Base-by-base conservation (phyloP, 2,888 invertebrate genomes). In the Leptinotarsa haldemani region DNA sequence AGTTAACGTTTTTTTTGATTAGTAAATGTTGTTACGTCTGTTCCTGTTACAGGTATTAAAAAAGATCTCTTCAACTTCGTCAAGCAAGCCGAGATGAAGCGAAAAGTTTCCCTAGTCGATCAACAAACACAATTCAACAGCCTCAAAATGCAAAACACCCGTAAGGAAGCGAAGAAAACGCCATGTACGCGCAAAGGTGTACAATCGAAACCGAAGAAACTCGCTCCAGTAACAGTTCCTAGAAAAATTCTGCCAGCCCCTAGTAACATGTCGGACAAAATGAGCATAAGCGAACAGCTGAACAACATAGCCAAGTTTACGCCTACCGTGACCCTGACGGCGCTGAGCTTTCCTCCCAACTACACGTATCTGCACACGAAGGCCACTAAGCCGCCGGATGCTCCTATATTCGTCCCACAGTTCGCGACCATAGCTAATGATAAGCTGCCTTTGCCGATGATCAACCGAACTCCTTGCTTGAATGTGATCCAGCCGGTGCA, bases 211-310 rank as follows among this genome's bases (percentile, higher is more conserved):
- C 77, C 78, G 22, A 83, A 85, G 74, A 86, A 85, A 78, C 78
- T 82, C 69, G 80, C 85, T 47, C 78, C 84, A 47, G 82, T 85
- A 48, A 84, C 84, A 48, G 83, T 86, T 78, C 88, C 87, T 70
- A 83, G 88, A 77, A 88, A 87, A 80, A 88, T 88, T 66, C 82
- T 88, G 69, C 88, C 88, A 22, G 87, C 87, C 20, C 87, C 87
- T 15, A 86, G 85, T 73, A 88, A 87, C 81, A 78, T 84, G 70
- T 83, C 84, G 53, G 86, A 86, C 48, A 84, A 83, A 74, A 77
- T 84, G 18, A 78, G 81, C 22, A 84, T 85, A 56, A 79, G 80
- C 71, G 78, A 80, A 66, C 80, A 77, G 67, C 67, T 81, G 56
- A 77, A 76, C 65, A 82, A 78, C 69, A 79, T 86, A 71, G 84